Evolutionary conservation across 2,113 vertebrate genomes (phyloP).

Genomic region (Sterrhoptilus dennistouni): DNA sequence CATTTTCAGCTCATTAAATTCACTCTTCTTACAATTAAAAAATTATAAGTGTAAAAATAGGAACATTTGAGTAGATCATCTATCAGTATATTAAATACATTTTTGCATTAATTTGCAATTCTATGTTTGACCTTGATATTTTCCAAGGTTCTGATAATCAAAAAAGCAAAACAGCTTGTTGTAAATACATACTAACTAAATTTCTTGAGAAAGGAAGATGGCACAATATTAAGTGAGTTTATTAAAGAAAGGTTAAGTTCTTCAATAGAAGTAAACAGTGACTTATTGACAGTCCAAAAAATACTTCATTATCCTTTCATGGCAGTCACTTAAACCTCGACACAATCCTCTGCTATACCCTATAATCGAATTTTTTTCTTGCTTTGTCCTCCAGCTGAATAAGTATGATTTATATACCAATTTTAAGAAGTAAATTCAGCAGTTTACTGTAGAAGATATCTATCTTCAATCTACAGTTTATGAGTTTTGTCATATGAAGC

Average conservation of each 20-base stretch:
- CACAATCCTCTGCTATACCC: not conserved
- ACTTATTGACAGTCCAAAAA: not conserved
- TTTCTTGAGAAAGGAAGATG: not conserved
- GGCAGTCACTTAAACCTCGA: not conserved
- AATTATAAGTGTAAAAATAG: constrained; percentile 29
- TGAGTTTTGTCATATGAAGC: not conserved
- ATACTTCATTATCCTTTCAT: not conserved
- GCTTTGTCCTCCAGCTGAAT: not conserved
- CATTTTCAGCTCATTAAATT: constrained; percentile 24
- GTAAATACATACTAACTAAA: constrained; percentile 11
- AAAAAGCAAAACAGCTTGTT: not conserved
- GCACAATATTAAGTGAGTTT: not conserved
- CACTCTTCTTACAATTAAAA: constrained; percentile 35
- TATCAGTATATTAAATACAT: constrained; percentile 23
- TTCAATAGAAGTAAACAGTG: not conserved
- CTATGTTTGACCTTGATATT: constrained; percentile 51
- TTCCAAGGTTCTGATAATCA: constrained; percentile 53
- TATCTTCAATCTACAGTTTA: not conserved
- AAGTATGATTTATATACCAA: not conserved
- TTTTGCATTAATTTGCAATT: constrained; percentile 58
- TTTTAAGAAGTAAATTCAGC: not conserved
- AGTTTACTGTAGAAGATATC: not conserved
- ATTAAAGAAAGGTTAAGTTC: not conserved
- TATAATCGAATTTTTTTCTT: not conserved
- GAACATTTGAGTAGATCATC: not conserved